Percentiles rank a stretch among this genome's conserved stretches.
phyloP scores from a whole-genome alignment of 23 tunicate genomes.

The Clavelina lepadiformis region DNA sequence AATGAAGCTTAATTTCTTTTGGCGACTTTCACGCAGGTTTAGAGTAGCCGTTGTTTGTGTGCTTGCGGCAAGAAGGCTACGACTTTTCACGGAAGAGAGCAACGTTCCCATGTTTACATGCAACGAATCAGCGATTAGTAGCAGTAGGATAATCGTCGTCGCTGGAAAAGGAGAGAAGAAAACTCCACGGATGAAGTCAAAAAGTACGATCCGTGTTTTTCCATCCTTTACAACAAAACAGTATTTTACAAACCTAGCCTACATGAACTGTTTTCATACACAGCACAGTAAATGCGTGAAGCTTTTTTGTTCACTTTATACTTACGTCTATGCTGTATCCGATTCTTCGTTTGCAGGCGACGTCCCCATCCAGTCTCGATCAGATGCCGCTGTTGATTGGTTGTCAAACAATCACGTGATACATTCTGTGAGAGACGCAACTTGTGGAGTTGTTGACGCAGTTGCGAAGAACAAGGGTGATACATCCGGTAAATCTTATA shows the following conservation, averaged over 20 bases:
- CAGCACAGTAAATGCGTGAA: not conserved
- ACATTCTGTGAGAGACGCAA: slow-evolving; percentile 61
- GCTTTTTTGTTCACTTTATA: not conserved
- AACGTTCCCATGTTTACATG: slow-evolving; percentile 71
- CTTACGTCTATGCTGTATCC: not conserved
- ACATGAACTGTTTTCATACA: not conserved
- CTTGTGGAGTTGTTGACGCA: slow-evolving; percentile 72
- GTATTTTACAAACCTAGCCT: not conserved
- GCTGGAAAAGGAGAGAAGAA: slow-evolving; percentile 33
- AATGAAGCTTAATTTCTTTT: too few relatives aligned
- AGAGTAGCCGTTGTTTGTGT: slow-evolving; percentile 72
- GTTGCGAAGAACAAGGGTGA: slow-evolving; percentile 51
- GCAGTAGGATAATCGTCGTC: slow-evolving; percentile 45
- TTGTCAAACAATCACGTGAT: slow-evolving; percentile 50
- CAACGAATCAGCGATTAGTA: slow-evolving; percentile 54
- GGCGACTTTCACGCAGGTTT: too few relatives aligned
- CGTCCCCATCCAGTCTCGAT: slow-evolving; percentile 40
- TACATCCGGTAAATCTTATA: slow-evolving; percentile 28
- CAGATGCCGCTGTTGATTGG: slow-evolving; percentile 72
- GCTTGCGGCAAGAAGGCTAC: slow-evolving; percentile 55
- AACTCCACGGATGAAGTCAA: not conserved
- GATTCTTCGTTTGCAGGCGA: slow-evolving; percentile 8
- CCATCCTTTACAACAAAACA: not conserved
- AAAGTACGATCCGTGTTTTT: not conserved
- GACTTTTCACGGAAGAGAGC: slow-evolving; percentile 8